Evolutionary conservation across 2,797 vertebrate species (phyloP).

Genomic region (Selene dorsalis): DNA sequence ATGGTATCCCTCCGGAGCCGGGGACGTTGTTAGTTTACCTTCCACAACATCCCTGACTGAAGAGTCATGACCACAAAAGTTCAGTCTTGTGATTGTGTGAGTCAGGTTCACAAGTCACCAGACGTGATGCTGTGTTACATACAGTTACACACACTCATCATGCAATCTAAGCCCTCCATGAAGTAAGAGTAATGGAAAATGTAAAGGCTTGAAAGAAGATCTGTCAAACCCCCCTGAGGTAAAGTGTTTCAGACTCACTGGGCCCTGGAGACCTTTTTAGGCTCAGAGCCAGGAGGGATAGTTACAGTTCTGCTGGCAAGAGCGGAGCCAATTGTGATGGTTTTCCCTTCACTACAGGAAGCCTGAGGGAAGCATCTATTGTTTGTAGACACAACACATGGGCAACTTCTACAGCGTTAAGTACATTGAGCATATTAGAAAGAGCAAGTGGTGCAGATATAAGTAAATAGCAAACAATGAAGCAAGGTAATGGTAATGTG

Average conservation of each 20-base stretch:
- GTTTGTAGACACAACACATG: conserved; percentile 73
- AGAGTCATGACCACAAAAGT: background rate
- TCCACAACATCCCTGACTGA: background rate
- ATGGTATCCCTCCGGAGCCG: no score
- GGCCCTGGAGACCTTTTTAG: conserved; percentile 66
- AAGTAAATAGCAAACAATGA: conserved; percentile 20
- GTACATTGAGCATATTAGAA: conserved; percentile 55
- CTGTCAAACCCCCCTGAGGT: conserved; percentile 48
- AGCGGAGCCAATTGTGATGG: conserved; percentile 62
- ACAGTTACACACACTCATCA: background rate
- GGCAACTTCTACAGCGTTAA: conserved; percentile 50
- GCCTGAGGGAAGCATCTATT: conserved; percentile 74
- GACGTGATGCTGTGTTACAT: background rate
- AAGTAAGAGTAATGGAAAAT: conserved; percentile 47
- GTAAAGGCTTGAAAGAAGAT: conserved; percentile 45
- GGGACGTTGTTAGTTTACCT: background rate
- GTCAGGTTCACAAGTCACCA: conserved; percentile 37
- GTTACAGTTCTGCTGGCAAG: conserved; percentile 52
- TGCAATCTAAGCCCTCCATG: conserved; percentile 36
- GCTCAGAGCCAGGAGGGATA: conserved; percentile 70
- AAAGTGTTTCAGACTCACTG: conserved; percentile 56
- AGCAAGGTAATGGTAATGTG: background rate
- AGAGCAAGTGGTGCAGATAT: conserved; percentile 67
- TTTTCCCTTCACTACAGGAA: conserved; percentile 79
- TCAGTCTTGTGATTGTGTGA: conserved; percentile 38